phyloP scores from a whole-genome alignment of 2,113 vertebrate genomes.

The Gadus chalcogrammus region DNA sequence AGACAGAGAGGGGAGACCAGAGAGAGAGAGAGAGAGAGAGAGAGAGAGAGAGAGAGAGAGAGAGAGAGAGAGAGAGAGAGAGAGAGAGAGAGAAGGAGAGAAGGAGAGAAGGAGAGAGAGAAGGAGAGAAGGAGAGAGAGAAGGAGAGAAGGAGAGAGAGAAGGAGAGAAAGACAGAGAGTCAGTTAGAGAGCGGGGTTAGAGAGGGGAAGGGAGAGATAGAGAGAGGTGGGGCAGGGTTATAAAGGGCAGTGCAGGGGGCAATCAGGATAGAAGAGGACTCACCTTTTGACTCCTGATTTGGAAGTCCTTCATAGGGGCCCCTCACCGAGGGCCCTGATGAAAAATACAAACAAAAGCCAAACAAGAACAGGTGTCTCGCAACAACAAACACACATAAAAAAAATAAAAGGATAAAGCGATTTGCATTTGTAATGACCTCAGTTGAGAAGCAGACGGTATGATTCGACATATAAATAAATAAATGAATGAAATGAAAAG shows the following conservation, averaged over 20 bases:
- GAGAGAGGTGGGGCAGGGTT: conserved; percentile 46
- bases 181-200: too few species aligned
- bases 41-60: too few species aligned
- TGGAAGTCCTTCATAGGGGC: conserved; percentile 60
- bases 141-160: too few species aligned
- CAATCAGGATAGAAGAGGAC: conserved; percentile 25
- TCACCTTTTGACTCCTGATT: conserved; percentile 66
- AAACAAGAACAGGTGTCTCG: conserved; percentile 68
- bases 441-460: conserved; percentile 48
- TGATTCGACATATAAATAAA: conserved; percentile 47
- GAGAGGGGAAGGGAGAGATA: conserved; percentile 9
- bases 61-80: too few species aligned
- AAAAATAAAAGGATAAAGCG: conserved; percentile 56
- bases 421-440: conserved; percentile 69
- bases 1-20: too few species aligned
- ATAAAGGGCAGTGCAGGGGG: conserved; percentile 54
- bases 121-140: too few species aligned
- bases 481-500: not conserved
- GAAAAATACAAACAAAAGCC: conserved; percentile 3
- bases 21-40: too few species aligned
- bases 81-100: too few species aligned
- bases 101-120: too few species aligned
- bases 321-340: conserved; percentile 36
- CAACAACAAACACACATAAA: conserved; percentile 28
- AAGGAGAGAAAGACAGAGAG: too few species aligned